Conservation (phyloP, 2,888 invertebrate species). For the Reticulitermes lucifugus region DNA sequence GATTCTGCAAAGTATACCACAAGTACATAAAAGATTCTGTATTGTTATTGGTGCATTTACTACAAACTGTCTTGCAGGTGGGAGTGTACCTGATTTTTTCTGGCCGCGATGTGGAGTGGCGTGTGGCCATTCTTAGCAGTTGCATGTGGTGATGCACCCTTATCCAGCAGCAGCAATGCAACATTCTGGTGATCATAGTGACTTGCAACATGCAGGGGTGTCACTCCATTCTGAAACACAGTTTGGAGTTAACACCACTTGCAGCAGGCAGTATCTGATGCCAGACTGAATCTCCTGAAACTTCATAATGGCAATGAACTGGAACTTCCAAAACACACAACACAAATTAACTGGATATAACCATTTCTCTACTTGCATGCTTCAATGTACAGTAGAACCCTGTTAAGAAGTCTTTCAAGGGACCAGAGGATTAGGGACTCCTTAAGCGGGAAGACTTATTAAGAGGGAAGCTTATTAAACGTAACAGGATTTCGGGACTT, state of each 20-base stretch:
- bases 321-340: neutral
- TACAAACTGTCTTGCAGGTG: too few species aligned
- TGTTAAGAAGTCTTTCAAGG: too few species aligned
- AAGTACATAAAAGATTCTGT: too few species aligned
- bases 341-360: neutral
- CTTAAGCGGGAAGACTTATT: too few species aligned
- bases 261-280: too few species aligned
- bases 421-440: too few species aligned
- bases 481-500: too few species aligned
- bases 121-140: constrained; percentile 98
- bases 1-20: too few species aligned
- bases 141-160: constrained; percentile 93
- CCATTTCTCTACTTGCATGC: neutral
- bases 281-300: too few species aligned
- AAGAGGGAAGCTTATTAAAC: too few species aligned
- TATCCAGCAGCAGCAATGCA: constrained; percentile 88
- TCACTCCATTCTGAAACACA: constrained; percentile 81
- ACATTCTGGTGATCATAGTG: constrained; percentile 96
- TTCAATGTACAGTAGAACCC: too few species aligned
- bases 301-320: neutral
- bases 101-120: constrained; percentile 96
- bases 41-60: too few species aligned
- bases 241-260: neutral
- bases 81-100: constrained; percentile 85
- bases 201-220: constrained; percentile 95